Base-by-base conservation (phyloP, 2,888 invertebrate species). In the Scotopteryx bipunctaria region DNA sequence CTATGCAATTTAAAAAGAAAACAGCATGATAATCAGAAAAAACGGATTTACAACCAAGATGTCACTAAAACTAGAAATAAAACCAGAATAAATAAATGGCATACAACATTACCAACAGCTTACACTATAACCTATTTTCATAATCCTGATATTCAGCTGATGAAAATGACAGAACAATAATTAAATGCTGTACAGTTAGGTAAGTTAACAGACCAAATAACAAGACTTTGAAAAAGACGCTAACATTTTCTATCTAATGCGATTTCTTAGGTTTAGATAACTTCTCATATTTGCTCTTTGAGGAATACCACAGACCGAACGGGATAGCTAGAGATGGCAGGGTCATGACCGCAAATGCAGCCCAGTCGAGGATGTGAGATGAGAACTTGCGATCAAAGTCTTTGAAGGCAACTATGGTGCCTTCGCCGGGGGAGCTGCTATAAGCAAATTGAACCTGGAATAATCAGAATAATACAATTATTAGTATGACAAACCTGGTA, bases 361-460 rank as follows among this genome's bases (percentile, higher is more conserved):
- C 92, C 99, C 99, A 99, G 87, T 99, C 99, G 56, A 98, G 95
- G 78, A 97, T 95, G 88, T 99, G 99, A 0, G 98, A 97, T 1
- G 99, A 99, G 91, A 98, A 99, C 76, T 97, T 96, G 85, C 98
- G 96, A 86, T 98, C 97, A 75, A 96, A 99, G 83, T 99, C 98
- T 70, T 91, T 95, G 91, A 94, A 95, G 8, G 97, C 96, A 43
- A 98, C 96, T 73, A 99, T 97, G 46, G 95, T 95, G 60, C 98
- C 98, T 88, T 99, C 97, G 48, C 99, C 99, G 4, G 99, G 99
- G 64, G 98, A 96, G 67, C 98, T 98, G 80, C 94, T 94, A 71
- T 92, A 83, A 4, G 94, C 90, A 72, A 94, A 88, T 91, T 96
- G 94, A 55, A 93, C 79, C 94, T 95, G 81, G 44, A 92, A 91